Base-by-base conservation (phyloP, 2,888 invertebrate genomes). In the Mythimna vitellina region DNA sequence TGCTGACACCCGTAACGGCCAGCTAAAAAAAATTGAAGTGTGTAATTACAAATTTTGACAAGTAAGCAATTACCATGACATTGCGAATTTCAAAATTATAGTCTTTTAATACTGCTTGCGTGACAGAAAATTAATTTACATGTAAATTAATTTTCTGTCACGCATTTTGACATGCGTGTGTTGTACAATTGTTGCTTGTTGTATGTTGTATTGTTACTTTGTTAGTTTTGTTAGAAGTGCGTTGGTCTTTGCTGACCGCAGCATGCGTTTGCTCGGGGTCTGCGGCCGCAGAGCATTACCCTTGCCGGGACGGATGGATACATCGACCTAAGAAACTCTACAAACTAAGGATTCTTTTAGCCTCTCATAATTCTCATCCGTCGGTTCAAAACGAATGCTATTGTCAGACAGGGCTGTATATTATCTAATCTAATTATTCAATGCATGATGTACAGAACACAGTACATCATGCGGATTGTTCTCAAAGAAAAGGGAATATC, bases 251-350 rank as follows among this genome's bases (percentile, higher is more conserved):
- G 64, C 73, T 80, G 83, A 89, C 89, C 89, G 85, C 89, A 88
- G 70, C 76, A 78, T 84, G 83, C 80, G 49, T 78, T 81, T 85
- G 77, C 76, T 66, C 66, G 76, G 63, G 62, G 81, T 80, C 84
- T 85, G 89, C 76, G 86, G 86, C 85, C 78, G 72, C 80, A 78
- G 87, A 85, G 83, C 89, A 80, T 90, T 89, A 88, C 88, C 89
- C 85, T 83, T 73, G 51, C 73, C 71, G 60, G 80, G 83, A 83
- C 81, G 81, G 79, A 81, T 80, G 78, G 76, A 66, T 61, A 62
- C 78, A 78, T 68, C 71, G 71, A 84, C 67, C 76, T 81, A 69
- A 69, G 78, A 76, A 80, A 76, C 72, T 70, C 29, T 29, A 63
- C 29, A 60, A 32, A 12, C 17, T 53, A 32, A 29, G 8, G 12